Conservation (phyloP, 2,888 invertebrate genomes). For the Synergus laeviventris region DNA sequence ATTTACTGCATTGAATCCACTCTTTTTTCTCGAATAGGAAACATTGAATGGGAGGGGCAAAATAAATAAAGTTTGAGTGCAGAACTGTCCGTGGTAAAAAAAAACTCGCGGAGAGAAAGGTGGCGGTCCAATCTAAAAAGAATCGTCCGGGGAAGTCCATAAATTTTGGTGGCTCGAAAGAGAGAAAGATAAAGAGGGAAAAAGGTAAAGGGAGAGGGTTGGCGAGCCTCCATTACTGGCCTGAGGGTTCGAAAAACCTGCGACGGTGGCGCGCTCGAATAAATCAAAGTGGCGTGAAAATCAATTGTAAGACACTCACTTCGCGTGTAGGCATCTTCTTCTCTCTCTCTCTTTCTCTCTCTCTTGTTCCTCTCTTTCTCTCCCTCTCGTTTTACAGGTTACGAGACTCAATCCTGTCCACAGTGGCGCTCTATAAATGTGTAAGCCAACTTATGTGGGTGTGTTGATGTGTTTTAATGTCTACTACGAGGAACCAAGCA, state of each 20-base stretch:
- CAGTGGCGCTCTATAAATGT: constrained; percentile 21
- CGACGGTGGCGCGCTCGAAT: constrained; percentile 63
- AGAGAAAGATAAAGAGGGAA: constrained; percentile 23
- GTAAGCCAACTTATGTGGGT: constrained; percentile 21
- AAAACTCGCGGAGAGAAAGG: constrained; percentile 52
- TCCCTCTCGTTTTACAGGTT: constrained; percentile 34
- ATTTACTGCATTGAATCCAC: neutral
- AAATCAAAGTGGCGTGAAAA: constrained; percentile 73
- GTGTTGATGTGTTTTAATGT: constrained; percentile 36
- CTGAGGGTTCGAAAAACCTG: constrained; percentile 63
- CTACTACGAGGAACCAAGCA: constrained; percentile 54
- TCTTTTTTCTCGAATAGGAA: neutral
- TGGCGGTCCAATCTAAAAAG: constrained; percentile 60
- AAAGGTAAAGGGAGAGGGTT: constrained; percentile 50
- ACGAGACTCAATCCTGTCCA: constrained; percentile 26
- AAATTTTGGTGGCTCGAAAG: constrained; percentile 56
- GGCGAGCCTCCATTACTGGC: constrained; percentile 58
- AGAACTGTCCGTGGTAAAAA: constrained; percentile 44
- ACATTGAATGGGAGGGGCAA: neutral
- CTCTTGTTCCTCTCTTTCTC: constrained; percentile 33
- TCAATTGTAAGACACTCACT: constrained; percentile 69
- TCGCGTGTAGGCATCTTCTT: constrained; percentile 54
- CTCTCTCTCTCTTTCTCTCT: constrained; percentile 40
- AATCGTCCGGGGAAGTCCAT: constrained; percentile 65
- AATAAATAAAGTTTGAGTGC: neutral